These are phyloP conservation scores for Caiman crocodilus DNA, from an alignment of 2,797 vertebrate genomes.

Conservation along the genomic window DNA sequence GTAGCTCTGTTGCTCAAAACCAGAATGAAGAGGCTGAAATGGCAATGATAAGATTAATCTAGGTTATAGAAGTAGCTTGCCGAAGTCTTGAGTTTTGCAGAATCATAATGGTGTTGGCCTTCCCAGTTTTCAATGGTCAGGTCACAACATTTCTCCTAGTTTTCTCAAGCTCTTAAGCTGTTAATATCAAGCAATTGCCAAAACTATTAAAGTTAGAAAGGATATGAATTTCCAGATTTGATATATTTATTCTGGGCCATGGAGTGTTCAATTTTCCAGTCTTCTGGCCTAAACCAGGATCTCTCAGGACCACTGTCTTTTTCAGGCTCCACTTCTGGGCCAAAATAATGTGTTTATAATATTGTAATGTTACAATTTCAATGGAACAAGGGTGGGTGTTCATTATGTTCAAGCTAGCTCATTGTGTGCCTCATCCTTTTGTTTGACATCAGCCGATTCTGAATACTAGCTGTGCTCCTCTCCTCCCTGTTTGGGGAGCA, in stretches of 20 bases:
- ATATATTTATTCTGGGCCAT: not conserved
- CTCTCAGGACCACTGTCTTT: not conserved
- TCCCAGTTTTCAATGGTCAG: not conserved
- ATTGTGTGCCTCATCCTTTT: rapidly evolving
- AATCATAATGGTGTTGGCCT: not conserved
- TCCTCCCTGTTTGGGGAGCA: too few species aligned
- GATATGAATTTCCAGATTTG: not conserved
- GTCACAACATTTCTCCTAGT: too few species aligned
- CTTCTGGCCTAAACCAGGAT: rapidly evolving
- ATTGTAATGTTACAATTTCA: too few species aligned
- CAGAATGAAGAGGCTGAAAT: not conserved
- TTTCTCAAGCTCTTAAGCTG: not conserved
- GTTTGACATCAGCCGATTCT: not conserved
- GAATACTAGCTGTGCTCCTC: not conserved
- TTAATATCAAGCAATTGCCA: not conserved
- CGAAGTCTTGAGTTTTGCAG: not conserved
- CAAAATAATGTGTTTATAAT: not conserved
- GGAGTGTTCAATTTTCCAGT: rapidly evolving
- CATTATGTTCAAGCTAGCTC: rapidly evolving
- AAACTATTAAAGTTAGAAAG: not conserved
- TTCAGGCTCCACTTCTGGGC: not conserved
- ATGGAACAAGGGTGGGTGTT: not conserved
- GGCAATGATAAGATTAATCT: not conserved
- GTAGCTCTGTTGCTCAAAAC: not conserved
- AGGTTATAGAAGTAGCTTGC: not conserved